Percentiles rank a stretch among this genome's conserved stretches.
Evolutionary conservation across 2,888 invertebrate species (phyloP).

Genomic region (Mycalesis mineus): DNA sequence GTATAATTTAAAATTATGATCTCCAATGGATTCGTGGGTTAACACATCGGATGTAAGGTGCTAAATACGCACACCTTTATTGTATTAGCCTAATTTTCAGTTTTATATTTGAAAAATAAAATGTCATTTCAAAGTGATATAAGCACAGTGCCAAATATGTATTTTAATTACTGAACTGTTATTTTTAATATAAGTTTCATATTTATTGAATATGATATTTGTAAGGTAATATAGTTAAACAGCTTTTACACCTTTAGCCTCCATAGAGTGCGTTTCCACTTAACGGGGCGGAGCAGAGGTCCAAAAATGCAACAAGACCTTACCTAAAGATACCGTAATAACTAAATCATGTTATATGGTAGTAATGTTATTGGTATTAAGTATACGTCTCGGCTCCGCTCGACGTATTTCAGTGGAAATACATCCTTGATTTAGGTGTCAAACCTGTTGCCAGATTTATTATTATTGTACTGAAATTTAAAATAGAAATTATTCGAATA

Average conservation of each 20-base stretch:
- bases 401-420: background rate
- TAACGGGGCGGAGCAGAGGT: background rate
- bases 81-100: constrained; percentile 6
- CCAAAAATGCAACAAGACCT: background rate
- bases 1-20: constrained; percentile 1
- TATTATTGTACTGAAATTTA: constrained; percentile 69
- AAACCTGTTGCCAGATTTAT: constrained; percentile 71
- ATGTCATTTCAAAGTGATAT: constrained; percentile 6
- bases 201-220: constrained; percentile 37
- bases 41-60: constrained; percentile 24
- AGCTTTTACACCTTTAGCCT: constrained; percentile 69
- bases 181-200: constrained; percentile 32
- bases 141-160: constrained; percentile 40
- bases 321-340: background rate
- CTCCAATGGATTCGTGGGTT: constrained; percentile 16
- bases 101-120: constrained; percentile 1
- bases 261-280: constrained; percentile 31
- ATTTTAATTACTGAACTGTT: constrained; percentile 31
- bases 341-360: background rate
- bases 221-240: constrained; percentile 51
- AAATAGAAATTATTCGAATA: constrained; percentile 68
- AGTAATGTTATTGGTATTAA: background rate
- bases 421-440: constrained; percentile 48
- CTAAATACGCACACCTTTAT: constrained; percentile 25
- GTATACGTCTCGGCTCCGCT: background rate